Conservation (phyloP, 1,140 invertebrate genomes). For the Nebria ingens region DNA sequence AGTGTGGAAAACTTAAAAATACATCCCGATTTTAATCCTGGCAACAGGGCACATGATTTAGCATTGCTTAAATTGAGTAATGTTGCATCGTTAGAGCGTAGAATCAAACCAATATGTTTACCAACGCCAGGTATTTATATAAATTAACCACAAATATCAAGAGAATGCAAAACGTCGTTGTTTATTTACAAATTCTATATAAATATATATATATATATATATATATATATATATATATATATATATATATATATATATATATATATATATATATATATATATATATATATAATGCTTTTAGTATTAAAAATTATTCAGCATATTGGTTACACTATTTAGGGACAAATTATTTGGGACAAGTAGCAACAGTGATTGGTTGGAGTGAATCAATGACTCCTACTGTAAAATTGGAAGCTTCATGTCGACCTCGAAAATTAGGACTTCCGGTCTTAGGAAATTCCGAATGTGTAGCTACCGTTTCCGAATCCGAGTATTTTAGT, state of each 20-base stretch:
- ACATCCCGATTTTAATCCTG: constrained; percentile 41
- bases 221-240: no score
- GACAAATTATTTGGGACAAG: constrained; percentile 41
- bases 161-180: no score
- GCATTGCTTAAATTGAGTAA: constrained; percentile 44
- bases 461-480: constrained; percentile 34
- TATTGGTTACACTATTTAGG: no score
- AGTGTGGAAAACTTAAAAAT: constrained; percentile 38
- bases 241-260: no score
- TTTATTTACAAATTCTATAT: no score
- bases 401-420: constrained; percentile 22
- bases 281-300: no score
- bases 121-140: constrained; percentile 38
- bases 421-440: constrained; percentile 38
- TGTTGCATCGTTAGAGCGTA: constrained; percentile 39
- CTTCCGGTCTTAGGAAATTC: constrained; percentile 36
- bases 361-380: constrained; percentile 48
- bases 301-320: no score
- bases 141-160: no score
- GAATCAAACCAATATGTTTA: constrained; percentile 47
- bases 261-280: no score
- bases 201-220: no score
- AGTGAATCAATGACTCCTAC: constrained; percentile 23
- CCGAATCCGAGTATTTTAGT: constrained; percentile 29
- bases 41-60: constrained; percentile 44